Evolutionary conservation across 2,797 vertebrate species (phyloP).

Genomic region (Scarus forsteni): DNA sequence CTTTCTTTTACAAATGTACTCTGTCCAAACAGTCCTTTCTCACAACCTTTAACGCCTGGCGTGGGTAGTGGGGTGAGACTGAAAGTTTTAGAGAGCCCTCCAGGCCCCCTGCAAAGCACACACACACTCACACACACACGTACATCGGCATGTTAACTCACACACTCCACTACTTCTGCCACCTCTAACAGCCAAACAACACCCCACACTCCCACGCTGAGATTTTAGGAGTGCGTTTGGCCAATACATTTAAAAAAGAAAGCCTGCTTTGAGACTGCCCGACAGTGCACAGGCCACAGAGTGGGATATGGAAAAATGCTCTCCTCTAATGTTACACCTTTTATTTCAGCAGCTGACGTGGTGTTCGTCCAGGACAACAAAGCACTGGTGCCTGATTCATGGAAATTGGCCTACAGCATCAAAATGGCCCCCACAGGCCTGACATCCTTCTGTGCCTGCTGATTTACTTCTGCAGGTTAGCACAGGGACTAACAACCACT

Average conservation of each 20-base stretch:
- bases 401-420: conserved; percentile 44
- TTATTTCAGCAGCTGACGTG: conserved; percentile 32
- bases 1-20: conserved; percentile 28
- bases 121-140: conserved; percentile 23
- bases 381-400: conserved; percentile 47
- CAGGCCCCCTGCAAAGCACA: conserved; percentile 38
- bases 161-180: conserved; percentile 51
- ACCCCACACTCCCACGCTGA: conserved; percentile 60
- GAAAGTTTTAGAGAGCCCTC: conserved; percentile 64
- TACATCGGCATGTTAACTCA: conserved; percentile 30
- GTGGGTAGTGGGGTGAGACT: conserved; percentile 67
- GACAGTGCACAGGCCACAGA: conserved; percentile 53
- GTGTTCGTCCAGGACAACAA: conserved; percentile 22
- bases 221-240: conserved; percentile 65
- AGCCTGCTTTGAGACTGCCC: conserved; percentile 59
- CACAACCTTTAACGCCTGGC: conserved; percentile 48
- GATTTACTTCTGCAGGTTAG: conserved; percentile 18
- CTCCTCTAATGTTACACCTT: conserved; percentile 48
- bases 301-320: conserved; percentile 45
- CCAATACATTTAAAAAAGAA: conserved; percentile 64
- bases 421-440: conserved; percentile 19
- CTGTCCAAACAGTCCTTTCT: conserved; percentile 49
- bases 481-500: conserved; percentile 14
- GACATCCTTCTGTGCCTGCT: conserved; percentile 16
- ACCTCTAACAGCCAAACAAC: conserved; percentile 65